Percentiles rank a stretch among this genome's conserved stretches.
Conservation (phyloP, 2,797 vertebrate species). For the Tarsius wallacei region DNA sequence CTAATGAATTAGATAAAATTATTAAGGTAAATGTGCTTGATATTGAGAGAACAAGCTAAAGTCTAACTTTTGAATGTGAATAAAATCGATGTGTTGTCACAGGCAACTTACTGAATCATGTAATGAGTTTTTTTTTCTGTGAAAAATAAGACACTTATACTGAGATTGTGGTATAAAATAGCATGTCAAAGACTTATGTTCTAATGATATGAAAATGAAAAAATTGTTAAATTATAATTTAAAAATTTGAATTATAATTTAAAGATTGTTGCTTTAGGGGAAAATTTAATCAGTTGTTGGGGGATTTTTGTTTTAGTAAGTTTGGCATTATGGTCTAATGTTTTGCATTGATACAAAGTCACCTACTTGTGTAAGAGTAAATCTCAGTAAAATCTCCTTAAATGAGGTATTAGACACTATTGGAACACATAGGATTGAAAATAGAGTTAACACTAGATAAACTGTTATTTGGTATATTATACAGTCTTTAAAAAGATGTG, state of each 20-base stretch:
- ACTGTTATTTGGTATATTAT: conserved; percentile 20
- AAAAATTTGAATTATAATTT: conserved; percentile 76
- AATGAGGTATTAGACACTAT: conserved; percentile 72
- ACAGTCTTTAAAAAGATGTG: not conserved
- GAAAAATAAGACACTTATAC: conserved; percentile 88
- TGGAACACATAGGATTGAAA: conserved; percentile 53
- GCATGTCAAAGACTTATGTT: conserved; percentile 86
- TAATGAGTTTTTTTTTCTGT: conserved; percentile 89
- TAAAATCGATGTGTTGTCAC: conserved; percentile 89
- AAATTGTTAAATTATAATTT: conserved; percentile 81
- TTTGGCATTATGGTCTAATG: conserved; percentile 71
- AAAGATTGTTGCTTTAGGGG: conserved; percentile 80
- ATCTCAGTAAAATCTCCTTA: conserved; percentile 76
- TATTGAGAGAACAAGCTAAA: conserved; percentile 84
- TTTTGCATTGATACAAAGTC: conserved; percentile 80
- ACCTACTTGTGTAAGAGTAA: conserved; percentile 83
- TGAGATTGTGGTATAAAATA: conserved; percentile 84
- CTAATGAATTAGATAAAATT: conserved; percentile 76
- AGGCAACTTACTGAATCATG: conserved; percentile 88
- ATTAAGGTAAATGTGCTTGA: conserved; percentile 81
- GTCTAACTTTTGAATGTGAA: conserved; percentile 90
- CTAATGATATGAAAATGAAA: conserved; percentile 89
- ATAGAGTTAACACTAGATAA: conserved; percentile 51
- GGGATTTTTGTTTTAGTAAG: conserved; percentile 64
- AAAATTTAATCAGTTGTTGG: conserved; percentile 78